Percentiles rank a stretch among this genome's conserved stretches.
phyloP scores from a whole-genome alignment of 2,113 vertebrate genomes.

The Camelus bactrianus region DNA sequence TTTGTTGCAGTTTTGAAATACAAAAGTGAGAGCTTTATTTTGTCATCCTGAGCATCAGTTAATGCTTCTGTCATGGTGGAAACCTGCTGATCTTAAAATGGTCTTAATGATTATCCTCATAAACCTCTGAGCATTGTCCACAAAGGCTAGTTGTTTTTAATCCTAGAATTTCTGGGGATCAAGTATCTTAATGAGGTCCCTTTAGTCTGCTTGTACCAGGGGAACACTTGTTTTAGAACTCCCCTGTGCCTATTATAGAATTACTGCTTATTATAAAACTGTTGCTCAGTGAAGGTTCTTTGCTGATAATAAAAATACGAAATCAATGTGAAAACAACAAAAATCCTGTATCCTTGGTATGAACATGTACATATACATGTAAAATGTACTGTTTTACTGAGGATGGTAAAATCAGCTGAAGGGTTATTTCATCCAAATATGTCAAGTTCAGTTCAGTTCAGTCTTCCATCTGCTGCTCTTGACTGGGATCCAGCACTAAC shows the following conservation, averaged over 20 bases:
- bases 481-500: neutral
- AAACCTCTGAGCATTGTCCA: neutral
- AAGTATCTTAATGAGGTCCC: neutral
- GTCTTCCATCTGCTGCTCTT: neutral
- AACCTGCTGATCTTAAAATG: neutral
- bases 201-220: neutral
- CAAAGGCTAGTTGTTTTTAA: neutral
- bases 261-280: neutral
- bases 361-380: neutral
- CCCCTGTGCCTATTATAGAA: neutral
- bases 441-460: neutral
- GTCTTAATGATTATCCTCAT: neutral
- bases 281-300: neutral
- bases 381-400: neutral
- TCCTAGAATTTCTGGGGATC: neutral
- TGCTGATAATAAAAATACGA: neutral
- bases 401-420: neutral
- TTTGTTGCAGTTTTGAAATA: neutral
- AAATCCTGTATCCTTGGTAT: neutral
- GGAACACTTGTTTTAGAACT: neutral
- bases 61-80: neutral
- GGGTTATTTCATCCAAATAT: neutral
- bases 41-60: neutral
- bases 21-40: neutral
- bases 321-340: neutral